Percentiles rank a stretch among this genome's conserved stretches.
phyloP scores from a whole-genome alignment of 2,888 invertebrate genomes.

The Platycheirus albimanus region DNA sequence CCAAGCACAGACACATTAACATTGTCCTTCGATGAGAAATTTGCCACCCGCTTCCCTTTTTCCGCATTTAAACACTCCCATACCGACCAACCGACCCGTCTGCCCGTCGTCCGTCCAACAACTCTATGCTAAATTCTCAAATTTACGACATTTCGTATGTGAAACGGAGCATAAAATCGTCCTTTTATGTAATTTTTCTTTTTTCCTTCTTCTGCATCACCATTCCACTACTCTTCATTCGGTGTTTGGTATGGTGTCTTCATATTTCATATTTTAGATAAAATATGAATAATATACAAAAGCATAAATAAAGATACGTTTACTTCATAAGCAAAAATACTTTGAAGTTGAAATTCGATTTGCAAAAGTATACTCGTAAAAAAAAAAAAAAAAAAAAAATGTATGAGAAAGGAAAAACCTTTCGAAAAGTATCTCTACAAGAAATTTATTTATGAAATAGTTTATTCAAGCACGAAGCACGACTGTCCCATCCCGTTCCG shows the following conservation, averaged over 20 bases:
- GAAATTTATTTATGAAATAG: conserved; percentile 60
- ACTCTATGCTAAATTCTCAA: conserved; percentile 66
- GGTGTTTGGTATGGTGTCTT: conserved; percentile 28
- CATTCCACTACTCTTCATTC: background rate
- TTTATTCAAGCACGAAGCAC: conserved; percentile 34
- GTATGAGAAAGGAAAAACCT: background rate
- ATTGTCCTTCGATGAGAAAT: conserved; percentile 50
- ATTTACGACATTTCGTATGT: conserved; percentile 71
- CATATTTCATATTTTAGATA: conserved; percentile 67
- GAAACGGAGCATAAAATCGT: conserved; percentile 71
- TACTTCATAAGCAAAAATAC: conserved; percentile 13
- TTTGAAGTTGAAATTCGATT: conserved; percentile 71
- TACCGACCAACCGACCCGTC: too few species aligned
- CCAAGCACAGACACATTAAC: conserved; percentile 34
- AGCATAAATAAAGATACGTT: conserved; percentile 48
- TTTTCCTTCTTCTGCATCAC: background rate
- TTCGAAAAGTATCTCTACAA: conserved; percentile 53
- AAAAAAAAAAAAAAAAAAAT: conserved; percentile 4
- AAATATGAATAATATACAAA: conserved; percentile 64
- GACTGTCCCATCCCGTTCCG: background rate
- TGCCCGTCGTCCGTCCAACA: too few species aligned
- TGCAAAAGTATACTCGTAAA: too few species aligned
- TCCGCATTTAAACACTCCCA: conserved; percentile 1
- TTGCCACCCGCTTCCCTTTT: conserved; percentile 23
- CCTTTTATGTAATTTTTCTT: conserved; percentile 52